Percentiles rank a stretch among this genome's conserved stretches.
phyloP scores from a whole-genome alignment of 2,113 vertebrate species.

The Hippocampus barbouri region DNA sequence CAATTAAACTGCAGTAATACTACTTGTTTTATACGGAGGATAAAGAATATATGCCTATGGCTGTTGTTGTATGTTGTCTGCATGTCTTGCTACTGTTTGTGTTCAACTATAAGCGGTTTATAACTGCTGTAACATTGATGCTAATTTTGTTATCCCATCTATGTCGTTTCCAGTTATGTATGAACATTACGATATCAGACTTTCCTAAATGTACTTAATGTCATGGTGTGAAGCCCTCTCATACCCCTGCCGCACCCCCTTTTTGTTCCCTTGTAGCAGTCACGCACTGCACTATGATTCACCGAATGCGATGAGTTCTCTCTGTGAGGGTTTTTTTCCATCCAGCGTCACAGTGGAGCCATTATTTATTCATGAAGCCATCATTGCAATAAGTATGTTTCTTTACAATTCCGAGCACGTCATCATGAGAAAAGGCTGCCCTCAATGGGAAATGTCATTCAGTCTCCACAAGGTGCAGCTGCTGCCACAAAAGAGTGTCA shows the following conservation, averaged over 20 bases:
- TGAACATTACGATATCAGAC: no score
- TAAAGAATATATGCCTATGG: no score
- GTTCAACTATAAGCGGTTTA: no score
- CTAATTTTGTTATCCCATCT: no score
- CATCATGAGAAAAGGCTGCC: neutral
- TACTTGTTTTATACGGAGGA: no score
- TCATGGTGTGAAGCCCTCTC: neutral
- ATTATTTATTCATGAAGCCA: neutral
- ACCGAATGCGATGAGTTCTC: constrained; percentile 5
- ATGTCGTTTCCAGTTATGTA: no score
- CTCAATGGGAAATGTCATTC: neutral
- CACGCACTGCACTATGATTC: constrained; percentile 44
- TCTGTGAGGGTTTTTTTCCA: neutral
- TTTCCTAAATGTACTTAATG: neutral
- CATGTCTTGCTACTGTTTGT: no score
- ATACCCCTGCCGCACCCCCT: neutral
- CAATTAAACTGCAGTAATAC: no score
- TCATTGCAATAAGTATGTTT: neutral
- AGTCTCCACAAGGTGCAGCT: no score
- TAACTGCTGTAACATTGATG: no score
- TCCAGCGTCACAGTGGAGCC: neutral
- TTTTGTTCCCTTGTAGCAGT: constrained; percentile 10
- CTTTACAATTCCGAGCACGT: neutral
- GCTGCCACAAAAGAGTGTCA: no score
- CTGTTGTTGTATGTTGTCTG: no score